Evolutionary conservation across 2,113 vertebrate genomes (phyloP).

Genomic region (Bagarius yarrelli): DNA sequence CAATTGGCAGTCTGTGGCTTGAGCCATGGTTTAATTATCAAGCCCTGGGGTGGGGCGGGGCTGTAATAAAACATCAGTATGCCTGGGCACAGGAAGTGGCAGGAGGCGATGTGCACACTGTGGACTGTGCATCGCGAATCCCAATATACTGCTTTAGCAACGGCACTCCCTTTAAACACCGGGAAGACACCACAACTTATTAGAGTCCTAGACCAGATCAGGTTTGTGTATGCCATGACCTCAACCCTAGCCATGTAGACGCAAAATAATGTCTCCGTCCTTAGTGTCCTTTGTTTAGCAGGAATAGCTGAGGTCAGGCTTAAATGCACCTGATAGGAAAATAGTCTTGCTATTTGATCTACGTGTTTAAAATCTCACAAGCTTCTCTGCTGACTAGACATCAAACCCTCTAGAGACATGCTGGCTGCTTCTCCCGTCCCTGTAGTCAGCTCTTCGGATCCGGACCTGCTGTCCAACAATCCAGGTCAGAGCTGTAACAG

Average conservation of each 20-base stretch:
- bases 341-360: conserved; percentile 46
- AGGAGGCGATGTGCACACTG: conserved; percentile 19
- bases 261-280: conserved; percentile 27
- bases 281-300: conserved; percentile 31
- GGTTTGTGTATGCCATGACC: not conserved
- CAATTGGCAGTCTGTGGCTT: conserved; percentile 44
- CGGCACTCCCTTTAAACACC: conserved; percentile 7
- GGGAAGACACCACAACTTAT: conserved; percentile 7
- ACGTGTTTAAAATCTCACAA: conserved; percentile 29
- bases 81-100: conserved; percentile 38
- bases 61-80: conserved; percentile 58
- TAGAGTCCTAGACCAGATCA: not conserved
- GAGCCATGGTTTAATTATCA: conserved; percentile 53
- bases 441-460: conserved; percentile 27
- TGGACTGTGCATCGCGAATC: conserved; percentile 41
- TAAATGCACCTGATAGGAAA: conserved; percentile 33
- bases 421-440: conserved; percentile 32
- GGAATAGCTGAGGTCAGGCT: conserved; percentile 46
- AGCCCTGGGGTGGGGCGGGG: conserved; percentile 38
- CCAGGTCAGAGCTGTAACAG: conserved; percentile 41
- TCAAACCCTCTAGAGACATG: conserved; percentile 33
- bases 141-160: conserved; percentile 46
- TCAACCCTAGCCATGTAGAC: not conserved
- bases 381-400: conserved; percentile 50
- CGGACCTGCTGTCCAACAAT: conserved; percentile 30